phyloP scores from a whole-genome alignment of 1,140 invertebrate species.

The Stenopsyche tienmushanensis region DNA sequence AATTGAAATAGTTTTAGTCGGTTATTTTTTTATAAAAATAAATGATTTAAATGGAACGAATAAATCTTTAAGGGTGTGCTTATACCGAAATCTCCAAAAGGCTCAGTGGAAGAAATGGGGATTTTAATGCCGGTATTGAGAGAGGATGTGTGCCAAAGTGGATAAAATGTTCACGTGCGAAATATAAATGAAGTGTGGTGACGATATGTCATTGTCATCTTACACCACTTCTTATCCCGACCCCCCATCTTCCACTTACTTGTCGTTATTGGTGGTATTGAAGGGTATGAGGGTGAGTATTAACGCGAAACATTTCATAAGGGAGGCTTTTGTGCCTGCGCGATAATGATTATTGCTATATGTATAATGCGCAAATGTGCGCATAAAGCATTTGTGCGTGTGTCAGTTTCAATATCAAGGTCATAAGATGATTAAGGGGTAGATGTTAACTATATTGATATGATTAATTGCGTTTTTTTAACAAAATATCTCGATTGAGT shows the following conservation, averaged over 20 bases:
- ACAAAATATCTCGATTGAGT: no score
- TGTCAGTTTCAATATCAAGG: no score
- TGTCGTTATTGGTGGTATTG: conserved; percentile 25
- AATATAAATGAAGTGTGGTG: conserved; percentile 40
- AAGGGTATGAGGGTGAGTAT: conserved; percentile 14
- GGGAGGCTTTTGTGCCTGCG: neutral
- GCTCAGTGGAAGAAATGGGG: conserved; percentile 27
- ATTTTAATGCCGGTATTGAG: conserved; percentile 37
- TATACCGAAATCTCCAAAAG: neutral
- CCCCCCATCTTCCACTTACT: conserved; percentile 2
- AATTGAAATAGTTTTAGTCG: no score
- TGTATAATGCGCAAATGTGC: no score
- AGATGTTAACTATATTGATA: no score
- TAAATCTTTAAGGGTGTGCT: no score
- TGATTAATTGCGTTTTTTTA: no score
- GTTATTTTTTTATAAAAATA: no score
- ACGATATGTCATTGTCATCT: conserved; percentile 41
- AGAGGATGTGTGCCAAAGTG: conserved; percentile 25
- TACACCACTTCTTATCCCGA: conserved; percentile 23
- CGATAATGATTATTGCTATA: conserved; percentile 15
- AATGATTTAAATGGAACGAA: no score
- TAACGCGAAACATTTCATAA: neutral
- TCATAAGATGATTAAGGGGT: no score
- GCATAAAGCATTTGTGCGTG: no score
- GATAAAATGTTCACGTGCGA: conserved; percentile 29